These are phyloP conservation scores for Yoshiicerus persimilis DNA, from an alignment of 1,140 invertebrate species.

Conservation along the genomic window DNA sequence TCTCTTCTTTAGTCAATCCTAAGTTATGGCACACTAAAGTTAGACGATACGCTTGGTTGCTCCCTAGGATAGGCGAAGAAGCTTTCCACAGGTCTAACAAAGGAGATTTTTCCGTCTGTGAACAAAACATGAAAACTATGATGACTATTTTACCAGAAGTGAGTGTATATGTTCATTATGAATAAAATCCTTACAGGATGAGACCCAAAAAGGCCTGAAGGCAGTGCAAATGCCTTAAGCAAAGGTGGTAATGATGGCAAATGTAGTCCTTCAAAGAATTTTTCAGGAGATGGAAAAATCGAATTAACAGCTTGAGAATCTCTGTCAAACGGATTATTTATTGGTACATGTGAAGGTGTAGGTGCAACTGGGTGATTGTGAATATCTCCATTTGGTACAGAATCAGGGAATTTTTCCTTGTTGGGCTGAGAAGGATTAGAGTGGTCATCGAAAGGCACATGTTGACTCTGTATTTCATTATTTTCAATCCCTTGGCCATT, in stretches of 20 bases:
- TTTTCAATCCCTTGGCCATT: neutral
- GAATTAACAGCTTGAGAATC: neutral
- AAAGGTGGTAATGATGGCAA: neutral
- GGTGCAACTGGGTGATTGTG: no score
- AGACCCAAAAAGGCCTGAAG: neutral
- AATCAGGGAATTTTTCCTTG: no score
- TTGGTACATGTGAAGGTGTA: neutral
- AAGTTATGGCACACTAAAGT: neutral
- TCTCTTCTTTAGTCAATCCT: neutral
- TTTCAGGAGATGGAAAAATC: neutral
- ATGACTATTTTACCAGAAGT: no score
- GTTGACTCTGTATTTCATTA: neutral
- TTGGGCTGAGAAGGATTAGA: neutral
- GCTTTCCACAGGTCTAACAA: neutral
- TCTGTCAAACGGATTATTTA: neutral
- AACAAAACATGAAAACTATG: neutral
- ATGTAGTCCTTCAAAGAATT: neutral
- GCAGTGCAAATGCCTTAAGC: neutral
- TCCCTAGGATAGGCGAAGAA: neutral
- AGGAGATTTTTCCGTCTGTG: neutral
- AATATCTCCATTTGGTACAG: no score
- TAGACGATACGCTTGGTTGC: neutral
- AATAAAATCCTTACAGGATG: neutral
- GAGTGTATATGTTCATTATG: no score
- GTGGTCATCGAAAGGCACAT: neutral